phyloP scores from a whole-genome alignment of 2,113 vertebrate species.

The Thinocorus orbignyianus region DNA sequence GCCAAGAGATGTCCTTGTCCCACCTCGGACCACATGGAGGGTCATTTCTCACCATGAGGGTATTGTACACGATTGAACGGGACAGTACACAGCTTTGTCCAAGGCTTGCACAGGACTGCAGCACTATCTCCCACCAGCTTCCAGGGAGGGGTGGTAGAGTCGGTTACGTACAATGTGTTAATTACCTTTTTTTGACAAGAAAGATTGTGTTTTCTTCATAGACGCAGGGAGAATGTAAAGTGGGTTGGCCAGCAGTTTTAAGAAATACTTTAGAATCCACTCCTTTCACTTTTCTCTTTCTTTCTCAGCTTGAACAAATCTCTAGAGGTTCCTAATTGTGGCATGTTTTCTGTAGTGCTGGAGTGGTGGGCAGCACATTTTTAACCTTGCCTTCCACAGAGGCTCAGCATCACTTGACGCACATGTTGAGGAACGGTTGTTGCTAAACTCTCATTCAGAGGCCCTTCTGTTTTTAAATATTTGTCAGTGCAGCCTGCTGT shows the following conservation, averaged over 20 bases:
- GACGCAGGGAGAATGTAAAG: neutral
- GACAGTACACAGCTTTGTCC: fast-evolving
- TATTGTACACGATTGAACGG: fast-evolving
- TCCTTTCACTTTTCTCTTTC: neutral
- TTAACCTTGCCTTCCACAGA: conserved; percentile 8
- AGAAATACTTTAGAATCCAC: neutral
- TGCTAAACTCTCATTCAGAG: conserved; percentile 23
- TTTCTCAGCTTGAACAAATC: neutral
- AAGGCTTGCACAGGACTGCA: fast-evolving
- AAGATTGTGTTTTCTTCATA: neutral
- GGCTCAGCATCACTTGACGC: neutral
- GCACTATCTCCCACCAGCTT: fast-evolving
- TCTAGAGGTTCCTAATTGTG: neutral
- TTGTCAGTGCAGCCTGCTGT: conserved; percentile 45
- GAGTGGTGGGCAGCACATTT: neutral
- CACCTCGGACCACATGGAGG: neutral
- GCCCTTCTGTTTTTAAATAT: conserved; percentile 65
- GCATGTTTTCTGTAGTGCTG: neutral
- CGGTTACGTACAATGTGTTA: neutral
- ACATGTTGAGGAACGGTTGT: neutral
- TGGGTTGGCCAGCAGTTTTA: neutral
- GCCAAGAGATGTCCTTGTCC: neutral
- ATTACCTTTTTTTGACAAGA: neutral
- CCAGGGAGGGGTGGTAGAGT: neutral
- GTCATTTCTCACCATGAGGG: fast-evolving